A percentile compares a stretch with the other conserved stretches of the same genome.
phyloP scores from a whole-genome alignment of 2,113 vertebrate genomes.

The Centrocercus urophasianus region DNA sequence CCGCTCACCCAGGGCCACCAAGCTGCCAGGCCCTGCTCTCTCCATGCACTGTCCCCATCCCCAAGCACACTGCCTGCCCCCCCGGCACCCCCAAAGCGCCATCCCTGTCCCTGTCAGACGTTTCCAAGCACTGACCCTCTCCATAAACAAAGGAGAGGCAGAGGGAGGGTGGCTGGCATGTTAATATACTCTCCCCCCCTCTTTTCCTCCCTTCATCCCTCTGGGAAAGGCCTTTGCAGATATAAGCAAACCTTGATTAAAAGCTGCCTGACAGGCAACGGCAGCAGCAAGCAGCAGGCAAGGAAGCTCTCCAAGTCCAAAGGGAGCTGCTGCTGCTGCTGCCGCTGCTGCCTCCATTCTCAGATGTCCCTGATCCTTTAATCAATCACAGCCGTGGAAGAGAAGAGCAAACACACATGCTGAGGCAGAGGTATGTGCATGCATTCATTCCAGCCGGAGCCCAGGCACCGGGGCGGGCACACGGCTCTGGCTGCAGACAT shows the following conservation, averaged over 20 bases:
- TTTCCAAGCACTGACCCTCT: conserved; percentile 65
- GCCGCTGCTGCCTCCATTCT: conserved; percentile 55
- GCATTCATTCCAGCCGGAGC: conserved; percentile 59
- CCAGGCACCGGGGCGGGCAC: conserved; percentile 14
- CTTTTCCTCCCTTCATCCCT: conserved; percentile 70
- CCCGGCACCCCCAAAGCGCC: not conserved
- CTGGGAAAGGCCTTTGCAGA: conserved; percentile 75
- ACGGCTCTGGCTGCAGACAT: not conserved
- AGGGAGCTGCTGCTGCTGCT: conserved; percentile 66
- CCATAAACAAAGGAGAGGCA: conserved; percentile 71
- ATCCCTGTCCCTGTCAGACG: conserved; percentile 9
- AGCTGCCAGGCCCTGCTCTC: not conserved
- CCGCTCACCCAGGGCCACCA: not conserved
- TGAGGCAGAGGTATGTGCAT: conserved; percentile 70
- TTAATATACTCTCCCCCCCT: conserved; percentile 71
- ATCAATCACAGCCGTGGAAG: conserved; percentile 67
- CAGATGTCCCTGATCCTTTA: conserved; percentile 63
- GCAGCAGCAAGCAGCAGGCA: conserved; percentile 67
- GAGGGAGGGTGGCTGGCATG: conserved; percentile 72
- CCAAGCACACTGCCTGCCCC: not conserved
- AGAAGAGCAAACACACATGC: conserved; percentile 67
- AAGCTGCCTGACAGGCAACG: conserved; percentile 67
- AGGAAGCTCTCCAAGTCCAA: conserved; percentile 70
- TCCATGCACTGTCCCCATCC: not conserved
- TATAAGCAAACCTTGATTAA: conserved; percentile 75